phyloP scores from a whole-genome alignment of 2,113 vertebrate genomes.

The Murina feae region DNA sequence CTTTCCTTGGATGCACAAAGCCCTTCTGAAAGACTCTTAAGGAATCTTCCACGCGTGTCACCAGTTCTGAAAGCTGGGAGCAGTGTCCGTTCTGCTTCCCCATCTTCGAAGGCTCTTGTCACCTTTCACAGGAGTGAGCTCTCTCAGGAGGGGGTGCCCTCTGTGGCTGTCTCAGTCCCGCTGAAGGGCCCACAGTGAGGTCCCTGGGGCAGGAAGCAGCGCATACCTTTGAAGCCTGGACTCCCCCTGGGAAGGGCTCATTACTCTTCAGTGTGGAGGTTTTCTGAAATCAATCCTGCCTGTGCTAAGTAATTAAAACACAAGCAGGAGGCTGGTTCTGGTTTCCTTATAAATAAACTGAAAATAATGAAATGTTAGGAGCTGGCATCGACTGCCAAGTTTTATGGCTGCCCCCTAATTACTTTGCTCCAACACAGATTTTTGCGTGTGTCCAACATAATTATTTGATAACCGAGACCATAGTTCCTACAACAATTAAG shows the following conservation, averaged over 20 bases:
- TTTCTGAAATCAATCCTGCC: conserved; percentile 56
- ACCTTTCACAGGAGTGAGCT: background rate
- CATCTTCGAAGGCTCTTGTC: background rate
- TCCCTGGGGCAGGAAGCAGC: background rate
- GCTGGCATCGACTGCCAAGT: conserved; percentile 57
- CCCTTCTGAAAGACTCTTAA: background rate
- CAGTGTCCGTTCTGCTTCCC: background rate
- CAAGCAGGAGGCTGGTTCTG: conserved; percentile 56
- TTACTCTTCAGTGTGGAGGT: background rate
- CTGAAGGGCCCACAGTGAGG: background rate
- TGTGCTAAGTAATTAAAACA: conserved; percentile 55
- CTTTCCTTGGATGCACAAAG: background rate
- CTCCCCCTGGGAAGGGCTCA: background rate
- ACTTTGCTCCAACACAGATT: conserved; percentile 55
- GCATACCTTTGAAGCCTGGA: background rate
- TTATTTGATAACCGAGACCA: conserved; percentile 61
- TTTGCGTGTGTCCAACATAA: conserved; percentile 54
- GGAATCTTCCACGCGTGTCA: conserved; percentile 2
- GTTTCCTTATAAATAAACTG: conserved; percentile 49
- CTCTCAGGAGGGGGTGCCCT: background rate
- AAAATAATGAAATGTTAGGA: conserved; percentile 67
- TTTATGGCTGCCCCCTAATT: conserved; percentile 64
- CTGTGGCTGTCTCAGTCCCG: background rate
- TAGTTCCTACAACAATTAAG: conserved; percentile 57
- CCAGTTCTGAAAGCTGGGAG: background rate